These are phyloP conservation scores for Epinephelus coioides DNA, from an alignment of 2,797 vertebrate genomes.

Conservation along the genomic window DNA sequence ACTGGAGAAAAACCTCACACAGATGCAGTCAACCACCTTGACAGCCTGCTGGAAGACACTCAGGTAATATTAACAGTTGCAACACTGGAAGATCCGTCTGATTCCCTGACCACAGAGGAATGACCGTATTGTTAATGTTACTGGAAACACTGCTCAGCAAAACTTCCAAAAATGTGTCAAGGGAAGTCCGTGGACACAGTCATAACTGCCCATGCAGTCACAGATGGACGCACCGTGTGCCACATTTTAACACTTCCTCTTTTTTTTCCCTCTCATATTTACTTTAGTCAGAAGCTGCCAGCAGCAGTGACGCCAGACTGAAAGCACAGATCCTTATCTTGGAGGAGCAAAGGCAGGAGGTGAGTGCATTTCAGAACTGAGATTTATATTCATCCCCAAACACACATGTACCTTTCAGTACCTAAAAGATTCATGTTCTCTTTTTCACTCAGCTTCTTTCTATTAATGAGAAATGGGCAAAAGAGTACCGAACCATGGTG, in stretches of 20 bases:
- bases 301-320: neutral
- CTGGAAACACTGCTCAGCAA: constrained; percentile 61
- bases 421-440: neutral
- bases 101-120: constrained; percentile 17
- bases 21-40: neutral
- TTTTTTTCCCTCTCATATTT: constrained; percentile 13
- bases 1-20: neutral
- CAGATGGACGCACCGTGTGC: neutral
- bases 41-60: constrained; percentile 7
- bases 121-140: constrained; percentile 28
- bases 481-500: constrained; percentile 88
- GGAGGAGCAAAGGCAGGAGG: constrained; percentile 88
- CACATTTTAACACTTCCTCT: constrained; percentile 48
- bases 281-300: constrained; percentile 39
- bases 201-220: constrained; percentile 21
- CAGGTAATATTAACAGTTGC: constrained; percentile 52
- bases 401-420: neutral
- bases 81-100: constrained; percentile 23
- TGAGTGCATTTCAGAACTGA: constrained; percentile 60
- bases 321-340: constrained; percentile 80
- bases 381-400: constrained; percentile 7
- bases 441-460: constrained; percentile 88
- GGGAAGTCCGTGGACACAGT: constrained; percentile 60
- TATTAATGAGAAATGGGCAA: constrained; percentile 92
- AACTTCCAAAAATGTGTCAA: constrained; percentile 76